phyloP scores from a whole-genome alignment of 2,888 invertebrate species.

The Tuta absoluta region DNA sequence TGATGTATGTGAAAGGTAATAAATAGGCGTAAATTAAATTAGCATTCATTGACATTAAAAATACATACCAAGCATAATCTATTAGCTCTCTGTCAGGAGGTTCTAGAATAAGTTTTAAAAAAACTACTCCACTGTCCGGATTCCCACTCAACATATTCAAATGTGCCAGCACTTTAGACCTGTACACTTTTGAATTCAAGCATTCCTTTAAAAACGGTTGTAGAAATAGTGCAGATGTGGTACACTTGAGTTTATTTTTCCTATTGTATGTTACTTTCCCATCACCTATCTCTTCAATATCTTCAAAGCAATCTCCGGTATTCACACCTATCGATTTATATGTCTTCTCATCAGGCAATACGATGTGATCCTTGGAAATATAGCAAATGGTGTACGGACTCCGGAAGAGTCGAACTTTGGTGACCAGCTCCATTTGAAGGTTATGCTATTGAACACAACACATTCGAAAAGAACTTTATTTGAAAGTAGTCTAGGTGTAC shows the following conservation, averaged over 20 bases:
- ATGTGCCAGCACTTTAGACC: constrained; percentile 56
- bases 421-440: constrained; percentile 55
- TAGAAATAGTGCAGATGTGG: constrained; percentile 58
- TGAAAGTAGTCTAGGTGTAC: neutral
- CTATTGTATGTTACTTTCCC: constrained; percentile 27
- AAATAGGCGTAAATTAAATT: neutral
- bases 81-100: constrained; percentile 83
- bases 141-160: constrained; percentile 51
- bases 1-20: neutral
- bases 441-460: constrained; percentile 13
- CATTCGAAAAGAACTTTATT: too few species aligned
- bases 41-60: neutral
- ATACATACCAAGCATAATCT: constrained; percentile 86
- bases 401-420: constrained; percentile 57
- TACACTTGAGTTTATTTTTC: constrained; percentile 41
- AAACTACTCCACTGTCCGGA: constrained; percentile 50
- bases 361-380: constrained; percentile 53
- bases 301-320: constrained; percentile 44
- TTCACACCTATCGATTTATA: constrained; percentile 58
- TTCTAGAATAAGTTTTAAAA: constrained; percentile 74
- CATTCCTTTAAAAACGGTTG: constrained; percentile 65
- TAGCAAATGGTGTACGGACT: constrained; percentile 60
- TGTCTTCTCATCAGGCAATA: constrained; percentile 50
- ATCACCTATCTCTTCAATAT: constrained; percentile 40
- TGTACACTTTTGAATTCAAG: constrained; percentile 57